Conservation (phyloP, 2,888 invertebrate genomes). For the Pollenia labialis region DNA sequence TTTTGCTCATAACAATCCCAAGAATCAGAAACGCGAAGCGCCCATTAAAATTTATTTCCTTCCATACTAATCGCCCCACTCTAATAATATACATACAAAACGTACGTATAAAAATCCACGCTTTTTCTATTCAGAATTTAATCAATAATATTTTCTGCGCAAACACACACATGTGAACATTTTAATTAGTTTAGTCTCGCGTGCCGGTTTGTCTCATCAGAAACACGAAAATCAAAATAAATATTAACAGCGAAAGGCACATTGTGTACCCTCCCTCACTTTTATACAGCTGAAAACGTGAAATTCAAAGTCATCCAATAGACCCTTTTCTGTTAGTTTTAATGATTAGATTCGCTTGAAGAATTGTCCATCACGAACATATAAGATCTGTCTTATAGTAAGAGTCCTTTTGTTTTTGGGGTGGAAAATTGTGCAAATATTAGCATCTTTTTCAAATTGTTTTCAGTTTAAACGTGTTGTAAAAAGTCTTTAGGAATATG, state of each 20-base stretch:
- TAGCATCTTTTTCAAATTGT: not conserved
- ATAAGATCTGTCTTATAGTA: not conserved
- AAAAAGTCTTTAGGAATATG: not conserved
- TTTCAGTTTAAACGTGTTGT: not conserved
- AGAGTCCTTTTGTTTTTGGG: constrained; percentile 8
- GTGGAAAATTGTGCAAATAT: constrained; percentile 27
- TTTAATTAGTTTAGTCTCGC: constrained; percentile 45
- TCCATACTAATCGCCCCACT: too few relatives aligned
- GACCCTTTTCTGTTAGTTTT: constrained; percentile 24
- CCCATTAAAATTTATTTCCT: too few relatives aligned
- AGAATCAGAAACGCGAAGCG: too few relatives aligned
- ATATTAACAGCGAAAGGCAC: not conserved
- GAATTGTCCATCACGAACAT: not conserved
- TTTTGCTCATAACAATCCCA: too few relatives aligned
- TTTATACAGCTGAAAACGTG: not conserved
- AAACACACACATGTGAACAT: constrained; percentile 28
- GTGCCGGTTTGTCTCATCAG: constrained; percentile 12
- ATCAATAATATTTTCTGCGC: not conserved
- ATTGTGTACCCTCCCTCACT: constrained; percentile 7
- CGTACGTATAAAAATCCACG: too few relatives aligned
- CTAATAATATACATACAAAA: too few relatives aligned
- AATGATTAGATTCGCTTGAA: constrained; percentile 7
- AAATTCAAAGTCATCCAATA: not conserved
- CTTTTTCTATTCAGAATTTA: too few relatives aligned
- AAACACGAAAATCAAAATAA: constrained; percentile 9